A percentile compares a stretch with the other conserved stretches of the same genome.
These are phyloP conservation scores for Heptranchias perlo DNA, from an alignment of 2,113 vertebrate genomes.

Conservation along the genomic window DNA sequence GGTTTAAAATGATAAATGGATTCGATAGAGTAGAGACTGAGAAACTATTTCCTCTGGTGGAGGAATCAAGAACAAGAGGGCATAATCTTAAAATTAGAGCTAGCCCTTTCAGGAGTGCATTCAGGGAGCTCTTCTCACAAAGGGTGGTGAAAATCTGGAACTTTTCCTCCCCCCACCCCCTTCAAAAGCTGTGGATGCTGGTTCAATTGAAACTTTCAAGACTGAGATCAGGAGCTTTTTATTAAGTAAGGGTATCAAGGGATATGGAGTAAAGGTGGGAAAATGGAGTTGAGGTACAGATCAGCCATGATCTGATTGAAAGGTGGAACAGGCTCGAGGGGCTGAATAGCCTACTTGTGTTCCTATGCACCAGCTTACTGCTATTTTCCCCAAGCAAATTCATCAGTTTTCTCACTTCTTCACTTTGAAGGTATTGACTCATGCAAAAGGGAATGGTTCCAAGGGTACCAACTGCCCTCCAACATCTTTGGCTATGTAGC, in stretches of 20 bases:
- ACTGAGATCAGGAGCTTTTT: no score
- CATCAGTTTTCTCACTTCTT: not conserved
- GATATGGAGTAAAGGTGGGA: no score
- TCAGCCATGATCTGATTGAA: not conserved
- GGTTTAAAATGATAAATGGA: not conserved
- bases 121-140: no score
- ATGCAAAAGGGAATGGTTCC: not conserved
- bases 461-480: not conserved
- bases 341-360: not conserved
- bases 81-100: not conserved
- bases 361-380: no score
- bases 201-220: no score
- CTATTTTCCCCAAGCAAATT: not conserved
- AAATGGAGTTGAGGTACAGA: not conserved
- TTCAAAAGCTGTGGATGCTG: no score
- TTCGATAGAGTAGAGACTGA: not conserved
- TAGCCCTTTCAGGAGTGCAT: not conserved
- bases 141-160: no score
- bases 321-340: not conserved
- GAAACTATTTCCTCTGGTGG: not conserved
- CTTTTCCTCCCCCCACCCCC: no score
- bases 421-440: not conserved
- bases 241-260: no score
- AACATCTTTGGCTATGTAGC: not conserved
- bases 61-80: not conserved